phyloP scores from a whole-genome alignment of 2,113 vertebrate genomes.

The Ailuropoda melanoleuca region DNA sequence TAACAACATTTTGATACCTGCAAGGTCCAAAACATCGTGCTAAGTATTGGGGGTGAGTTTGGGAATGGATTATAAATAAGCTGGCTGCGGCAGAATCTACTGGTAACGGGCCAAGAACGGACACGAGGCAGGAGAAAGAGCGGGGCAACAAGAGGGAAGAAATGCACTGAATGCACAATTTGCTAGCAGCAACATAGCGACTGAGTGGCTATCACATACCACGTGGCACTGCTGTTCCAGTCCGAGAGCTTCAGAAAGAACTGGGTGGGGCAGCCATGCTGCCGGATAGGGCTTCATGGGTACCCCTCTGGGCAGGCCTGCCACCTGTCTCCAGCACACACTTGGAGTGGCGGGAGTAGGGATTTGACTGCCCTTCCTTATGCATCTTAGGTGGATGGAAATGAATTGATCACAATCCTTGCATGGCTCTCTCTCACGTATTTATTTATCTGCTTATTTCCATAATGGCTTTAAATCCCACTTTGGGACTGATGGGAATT shows the following conservation, averaged over 20 bases:
- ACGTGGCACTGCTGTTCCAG: not conserved
- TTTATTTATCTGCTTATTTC: constrained; percentile 17
- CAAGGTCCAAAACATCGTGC: not conserved
- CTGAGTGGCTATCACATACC: not conserved
- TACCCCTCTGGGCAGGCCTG: not conserved
- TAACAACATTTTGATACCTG: not conserved
- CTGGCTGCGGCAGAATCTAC: not conserved
- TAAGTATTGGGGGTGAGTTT: not conserved
- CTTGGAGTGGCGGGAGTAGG: not conserved
- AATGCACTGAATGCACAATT: not conserved
- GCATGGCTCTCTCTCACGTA: not conserved
- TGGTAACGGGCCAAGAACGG: not conserved
- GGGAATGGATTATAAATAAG: not conserved
- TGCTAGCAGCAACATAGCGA: fast-evolving
- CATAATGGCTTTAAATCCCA: not conserved
- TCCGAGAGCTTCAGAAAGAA: not conserved
- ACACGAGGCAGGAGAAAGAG: not conserved
- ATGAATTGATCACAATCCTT: not conserved
- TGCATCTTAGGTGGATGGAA: not conserved
- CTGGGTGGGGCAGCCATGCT: fast-evolving
- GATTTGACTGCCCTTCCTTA: not conserved
- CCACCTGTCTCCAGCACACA: not conserved
- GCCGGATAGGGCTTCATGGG: too few species aligned
- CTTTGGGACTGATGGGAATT: not conserved
- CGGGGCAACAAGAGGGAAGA: not conserved